These are phyloP conservation scores for Alca torda DNA, from an alignment of 2,797 vertebrate genomes.

Conservation along the genomic window DNA sequence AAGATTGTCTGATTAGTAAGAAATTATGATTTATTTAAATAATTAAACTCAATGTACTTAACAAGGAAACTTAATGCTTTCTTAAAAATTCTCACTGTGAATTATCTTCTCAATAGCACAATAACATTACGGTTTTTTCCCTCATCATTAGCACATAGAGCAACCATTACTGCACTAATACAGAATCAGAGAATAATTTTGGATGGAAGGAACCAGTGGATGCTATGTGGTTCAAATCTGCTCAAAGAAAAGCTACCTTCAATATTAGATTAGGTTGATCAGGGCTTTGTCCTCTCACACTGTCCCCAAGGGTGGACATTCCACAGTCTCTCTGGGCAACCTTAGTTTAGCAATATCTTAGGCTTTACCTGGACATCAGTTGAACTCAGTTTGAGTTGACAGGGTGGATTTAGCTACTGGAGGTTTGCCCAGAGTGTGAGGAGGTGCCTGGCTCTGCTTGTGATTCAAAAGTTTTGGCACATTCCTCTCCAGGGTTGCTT, in stretches of 20 bases:
- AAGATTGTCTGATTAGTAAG: constrained; percentile 38
- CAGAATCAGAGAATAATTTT: neutral
- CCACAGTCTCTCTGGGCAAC: neutral
- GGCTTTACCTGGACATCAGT: neutral
- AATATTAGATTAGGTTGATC: neutral
- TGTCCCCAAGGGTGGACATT: neutral
- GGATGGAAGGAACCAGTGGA: neutral
- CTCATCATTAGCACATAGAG: neutral
- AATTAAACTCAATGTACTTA: neutral
- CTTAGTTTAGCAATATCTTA: neutral
- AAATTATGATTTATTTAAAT: constrained; percentile 51
- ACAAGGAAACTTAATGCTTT: neutral
- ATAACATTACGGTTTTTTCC: neutral
- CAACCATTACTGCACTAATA: neutral
- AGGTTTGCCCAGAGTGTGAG: neutral
- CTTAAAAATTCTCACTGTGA: neutral
- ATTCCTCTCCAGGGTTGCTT: neutral
- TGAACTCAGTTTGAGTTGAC: neutral
- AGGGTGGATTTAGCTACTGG: neutral
- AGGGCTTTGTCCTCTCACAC: neutral
- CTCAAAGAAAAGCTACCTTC: neutral
- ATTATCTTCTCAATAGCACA: neutral
- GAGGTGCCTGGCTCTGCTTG: neutral
- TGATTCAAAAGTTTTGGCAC: neutral
- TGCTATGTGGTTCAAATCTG: neutral